Evolutionary conservation across 2,888 invertebrate species (phyloP).

Genomic region (Cephus sareptanus): DNA sequence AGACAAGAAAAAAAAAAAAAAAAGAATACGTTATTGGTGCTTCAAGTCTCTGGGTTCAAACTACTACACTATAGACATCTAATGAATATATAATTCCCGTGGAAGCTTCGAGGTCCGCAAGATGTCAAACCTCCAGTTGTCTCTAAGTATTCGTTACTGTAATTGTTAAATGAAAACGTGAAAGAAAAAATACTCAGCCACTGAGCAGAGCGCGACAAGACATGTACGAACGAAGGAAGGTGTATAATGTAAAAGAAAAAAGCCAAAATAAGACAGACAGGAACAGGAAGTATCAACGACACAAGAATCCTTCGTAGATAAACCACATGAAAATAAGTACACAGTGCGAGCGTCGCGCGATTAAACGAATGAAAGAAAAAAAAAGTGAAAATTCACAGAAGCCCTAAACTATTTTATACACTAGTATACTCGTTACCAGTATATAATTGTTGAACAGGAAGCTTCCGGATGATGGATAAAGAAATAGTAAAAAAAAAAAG

Average conservation of each 20-base stretch:
- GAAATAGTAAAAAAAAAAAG: neutral
- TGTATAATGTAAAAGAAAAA: neutral
- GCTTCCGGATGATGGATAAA: neutral
- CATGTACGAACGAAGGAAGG: neutral
- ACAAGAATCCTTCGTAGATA: neutral
- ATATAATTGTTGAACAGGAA: neutral
- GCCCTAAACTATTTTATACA: neutral
- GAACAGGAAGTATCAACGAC: neutral
- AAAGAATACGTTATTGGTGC: neutral
- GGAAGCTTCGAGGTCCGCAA: neutral
- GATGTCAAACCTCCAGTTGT: neutral
- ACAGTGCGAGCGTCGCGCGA: neutral
- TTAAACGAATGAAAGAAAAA: neutral
- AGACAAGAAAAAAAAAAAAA: neutral
- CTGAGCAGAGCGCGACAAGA: neutral
- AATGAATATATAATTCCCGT: neutral
- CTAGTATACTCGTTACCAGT: constrained; percentile 7
- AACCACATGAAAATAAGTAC: neutral
- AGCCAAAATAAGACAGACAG: neutral
- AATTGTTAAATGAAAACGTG: constrained; percentile 6
- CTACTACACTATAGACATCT: neutral
- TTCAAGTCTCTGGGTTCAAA: neutral
- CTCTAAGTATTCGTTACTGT: constrained; percentile 12
- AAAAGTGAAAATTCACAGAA: neutral
- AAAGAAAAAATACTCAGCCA: constrained; percentile 17